Conservation (phyloP, 2,113 vertebrate genomes). For the Zosterops lateralis region DNA sequence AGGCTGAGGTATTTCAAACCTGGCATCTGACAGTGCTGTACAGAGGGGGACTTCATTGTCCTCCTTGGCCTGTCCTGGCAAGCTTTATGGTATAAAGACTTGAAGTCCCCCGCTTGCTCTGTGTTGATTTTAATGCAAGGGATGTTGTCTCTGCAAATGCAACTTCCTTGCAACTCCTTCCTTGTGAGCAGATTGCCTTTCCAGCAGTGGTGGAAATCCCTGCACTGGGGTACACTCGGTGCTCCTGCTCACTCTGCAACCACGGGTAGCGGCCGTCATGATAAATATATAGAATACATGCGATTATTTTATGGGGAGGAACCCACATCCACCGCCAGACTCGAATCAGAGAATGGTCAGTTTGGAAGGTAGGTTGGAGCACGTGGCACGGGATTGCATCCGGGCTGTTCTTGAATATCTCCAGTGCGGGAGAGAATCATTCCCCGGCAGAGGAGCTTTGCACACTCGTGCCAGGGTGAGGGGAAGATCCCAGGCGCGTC, state of each 20-base stretch:
- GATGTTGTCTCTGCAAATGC: rapidly evolving
- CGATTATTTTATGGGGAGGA: rapidly evolving
- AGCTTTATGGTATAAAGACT: not conserved
- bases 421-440: not conserved
- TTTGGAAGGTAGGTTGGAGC: not conserved
- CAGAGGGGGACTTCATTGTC: rapidly evolving
- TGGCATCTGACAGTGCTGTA: no score
- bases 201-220: not conserved
- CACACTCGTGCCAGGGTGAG: rapidly evolving
- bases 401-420: no score
- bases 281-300: not conserved
- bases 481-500: rapidly evolving
- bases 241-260: rapidly evolving
- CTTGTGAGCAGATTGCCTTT: not conserved
- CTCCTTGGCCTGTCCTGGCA: not conserved
- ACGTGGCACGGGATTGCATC: not conserved
- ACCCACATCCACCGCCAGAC: rapidly evolving
- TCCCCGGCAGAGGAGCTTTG: rapidly evolving
- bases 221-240: rapidly evolving
- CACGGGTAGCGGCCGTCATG: rapidly evolving
- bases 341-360: not conserved
- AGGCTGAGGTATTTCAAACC: not conserved
- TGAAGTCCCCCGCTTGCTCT: not conserved
- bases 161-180: no score
- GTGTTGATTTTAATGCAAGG: rapidly evolving